phyloP scores from a whole-genome alignment of 2,113 vertebrate genomes.

The Aix galericulata region DNA sequence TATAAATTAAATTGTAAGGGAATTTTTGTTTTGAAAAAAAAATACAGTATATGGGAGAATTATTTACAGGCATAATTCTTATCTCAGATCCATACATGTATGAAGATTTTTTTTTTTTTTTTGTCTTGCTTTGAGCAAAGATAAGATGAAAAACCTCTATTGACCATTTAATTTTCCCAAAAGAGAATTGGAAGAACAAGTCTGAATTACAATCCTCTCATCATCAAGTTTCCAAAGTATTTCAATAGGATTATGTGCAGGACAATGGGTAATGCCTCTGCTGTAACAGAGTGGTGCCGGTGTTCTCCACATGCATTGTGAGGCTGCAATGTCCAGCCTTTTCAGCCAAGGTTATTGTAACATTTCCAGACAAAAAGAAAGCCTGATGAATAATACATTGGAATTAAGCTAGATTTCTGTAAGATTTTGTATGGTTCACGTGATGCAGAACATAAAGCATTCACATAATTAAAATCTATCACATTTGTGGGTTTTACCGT shows the following conservation, averaged over 20 bases:
- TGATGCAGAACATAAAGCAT: not conserved
- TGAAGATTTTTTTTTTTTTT: not conserved
- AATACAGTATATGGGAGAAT: not conserved
- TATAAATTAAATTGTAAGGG: not conserved
- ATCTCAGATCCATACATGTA: not conserved
- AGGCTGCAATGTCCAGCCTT: not conserved
- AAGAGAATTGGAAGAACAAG: not conserved
- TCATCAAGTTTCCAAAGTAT: not conserved
- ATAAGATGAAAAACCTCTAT: not conserved
- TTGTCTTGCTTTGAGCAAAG: not conserved
- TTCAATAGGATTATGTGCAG: not conserved
- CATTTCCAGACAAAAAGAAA: not conserved
- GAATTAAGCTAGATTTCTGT: not conserved
- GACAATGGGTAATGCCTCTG: not conserved
- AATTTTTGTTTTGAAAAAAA: constrained; percentile 6
- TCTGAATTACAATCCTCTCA: not conserved
- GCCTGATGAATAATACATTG: not conserved
- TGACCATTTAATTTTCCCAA: not conserved
- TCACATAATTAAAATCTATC: not conserved
- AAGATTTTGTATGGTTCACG: not conserved
- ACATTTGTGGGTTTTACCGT: not conserved
- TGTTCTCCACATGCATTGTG: not conserved
- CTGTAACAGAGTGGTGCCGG: fast-evolving
- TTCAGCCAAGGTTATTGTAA: not conserved
- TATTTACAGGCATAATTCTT: not conserved